A percentile compares a stretch with the other conserved stretches of the same genome.
These are phyloP conservation scores for Chelonia mydas DNA, from an alignment of 2,797 vertebrate genomes.

Conservation along the genomic window DNA sequence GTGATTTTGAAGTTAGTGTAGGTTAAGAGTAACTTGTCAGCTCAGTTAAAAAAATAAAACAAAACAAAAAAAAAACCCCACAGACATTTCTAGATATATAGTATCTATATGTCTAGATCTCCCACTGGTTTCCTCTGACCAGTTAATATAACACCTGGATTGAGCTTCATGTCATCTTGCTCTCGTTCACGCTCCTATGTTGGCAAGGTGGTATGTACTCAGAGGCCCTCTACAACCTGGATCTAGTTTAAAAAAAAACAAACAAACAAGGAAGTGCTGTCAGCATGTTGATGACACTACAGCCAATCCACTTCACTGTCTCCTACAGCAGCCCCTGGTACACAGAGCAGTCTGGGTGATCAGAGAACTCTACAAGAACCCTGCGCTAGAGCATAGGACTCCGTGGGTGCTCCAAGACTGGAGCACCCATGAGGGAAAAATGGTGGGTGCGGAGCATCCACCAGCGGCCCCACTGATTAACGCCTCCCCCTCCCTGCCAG, in stretches of 20 bases:
- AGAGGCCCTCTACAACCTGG: not conserved
- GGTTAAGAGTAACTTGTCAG: not conserved
- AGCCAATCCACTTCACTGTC: not conserved
- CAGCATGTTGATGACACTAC: not conserved
- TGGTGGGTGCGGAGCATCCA: too few relatives aligned
- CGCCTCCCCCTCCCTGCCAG: too few relatives aligned
- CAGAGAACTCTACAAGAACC: not conserved
- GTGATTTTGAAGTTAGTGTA: not conserved
- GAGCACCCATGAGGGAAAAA: too few relatives aligned
- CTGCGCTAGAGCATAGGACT: too few relatives aligned
- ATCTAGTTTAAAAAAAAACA: not conserved
- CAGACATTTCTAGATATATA: not conserved
- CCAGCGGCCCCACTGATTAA: too few relatives aligned
- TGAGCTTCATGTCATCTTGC: not conserved
- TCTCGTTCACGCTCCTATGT: not conserved
- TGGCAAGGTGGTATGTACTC: not conserved
- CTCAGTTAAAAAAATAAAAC: not conserved
- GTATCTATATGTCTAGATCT: not conserved
- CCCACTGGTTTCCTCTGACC: not conserved
- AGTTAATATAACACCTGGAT: not conserved
- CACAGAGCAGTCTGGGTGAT: not conserved
- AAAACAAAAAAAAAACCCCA: not conserved
- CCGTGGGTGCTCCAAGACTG: too few relatives aligned
- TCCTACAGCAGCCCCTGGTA: not conserved
- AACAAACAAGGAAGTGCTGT: not conserved